Evolutionary conservation across 2,888 invertebrate species (phyloP), one percentile per base, ranked within the genome.

Genomic region (Pseudococcus viburni): DNA sequence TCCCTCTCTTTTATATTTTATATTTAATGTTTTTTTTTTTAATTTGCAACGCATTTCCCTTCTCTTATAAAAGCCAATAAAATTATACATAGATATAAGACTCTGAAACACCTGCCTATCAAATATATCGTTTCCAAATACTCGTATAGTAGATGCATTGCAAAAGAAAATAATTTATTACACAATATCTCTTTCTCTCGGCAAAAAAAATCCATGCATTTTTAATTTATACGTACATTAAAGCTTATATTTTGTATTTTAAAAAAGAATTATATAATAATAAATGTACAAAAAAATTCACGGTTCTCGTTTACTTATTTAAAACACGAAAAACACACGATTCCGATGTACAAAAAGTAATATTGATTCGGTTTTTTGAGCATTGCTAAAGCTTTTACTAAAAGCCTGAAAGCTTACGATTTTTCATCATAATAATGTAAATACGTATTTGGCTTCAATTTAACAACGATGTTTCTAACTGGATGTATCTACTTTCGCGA

Each of bases 351-450:
- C 80, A 86, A 77, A 68, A 73, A 86, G 86, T 86, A 86, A 86
- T 86, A 86, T 86, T 83, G 22, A 80, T 83, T 88, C 88, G 88
- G 83, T 80, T 88, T 83, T 55, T 26, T 22, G n/a, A 88, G 88
- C 83, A 88, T 83, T 59, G 88, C 88, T 88, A 83, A 88, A 83
- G 88, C 88, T 88, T 88, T 88, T 83, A 88, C 88, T 88, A 88
- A 88, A 80, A 55, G 80, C 88, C 19, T 86, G 11, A 88, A 88
- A 80, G 80, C 80, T 88, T 88, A 46, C 51, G 46, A 80, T 83
- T 88, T 86, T 86, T 86, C 42, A 33, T 46, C n/a, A 83, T 83
- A 88, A 88, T 88, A 5, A 55, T 86, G 86, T 86, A 86, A 86
- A 86, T 86, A 86, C 19, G 80, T 86, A 59, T 86, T 86, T 68